Percentiles rank a stretch among this genome's conserved stretches.
These are phyloP conservation scores for Mola mola DNA, from an alignment of 2,113 vertebrate species.

Conservation along the genomic window DNA sequence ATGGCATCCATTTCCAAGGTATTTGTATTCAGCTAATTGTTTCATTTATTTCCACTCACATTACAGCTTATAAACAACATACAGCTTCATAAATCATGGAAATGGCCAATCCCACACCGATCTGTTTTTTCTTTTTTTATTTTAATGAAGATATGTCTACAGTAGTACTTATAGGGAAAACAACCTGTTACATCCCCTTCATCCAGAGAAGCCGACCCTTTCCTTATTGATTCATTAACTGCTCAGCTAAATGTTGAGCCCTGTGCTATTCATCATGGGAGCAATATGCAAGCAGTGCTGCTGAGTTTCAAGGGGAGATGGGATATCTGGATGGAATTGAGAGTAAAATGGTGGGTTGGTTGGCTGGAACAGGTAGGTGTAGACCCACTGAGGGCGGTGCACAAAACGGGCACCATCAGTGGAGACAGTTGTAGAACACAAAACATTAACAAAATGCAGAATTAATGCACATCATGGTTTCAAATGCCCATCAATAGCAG, in stretches of 20 bases:
- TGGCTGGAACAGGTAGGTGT: slow-evolving; percentile 42
- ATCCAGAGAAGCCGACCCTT: slow-evolving; percentile 65
- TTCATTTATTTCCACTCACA: no score
- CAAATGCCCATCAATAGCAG: slow-evolving; percentile 9
- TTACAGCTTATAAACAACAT: no score
- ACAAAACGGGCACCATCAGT: slow-evolving; percentile 33
- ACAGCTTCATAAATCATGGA: no score
- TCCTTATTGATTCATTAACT: slow-evolving; percentile 79
- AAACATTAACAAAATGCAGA: slow-evolving; percentile 7
- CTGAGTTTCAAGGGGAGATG: slow-evolving; percentile 67
- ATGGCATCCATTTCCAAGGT: no score
- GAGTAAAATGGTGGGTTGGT: slow-evolving; percentile 72
- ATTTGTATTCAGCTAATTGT: no score
- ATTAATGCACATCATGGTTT: slow-evolving; percentile 3
- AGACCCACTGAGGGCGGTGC: slow-evolving; percentile 40
- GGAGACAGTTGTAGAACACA: slow-evolving; percentile 19
- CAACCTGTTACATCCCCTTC: slow-evolving; percentile 47
- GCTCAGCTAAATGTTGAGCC: slow-evolving; percentile 72
- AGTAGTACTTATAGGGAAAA: slow-evolving; percentile 22
- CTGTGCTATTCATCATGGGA: slow-evolving; percentile 74
- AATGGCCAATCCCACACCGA: no score
- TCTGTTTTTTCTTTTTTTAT: neutral
- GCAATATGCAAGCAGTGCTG: slow-evolving; percentile 60
- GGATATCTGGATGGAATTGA: slow-evolving; percentile 65
- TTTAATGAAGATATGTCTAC: slow-evolving; percentile 31